phyloP scores from a whole-genome alignment of 2,113 vertebrate genomes.

The Microtus pennsylvanicus region DNA sequence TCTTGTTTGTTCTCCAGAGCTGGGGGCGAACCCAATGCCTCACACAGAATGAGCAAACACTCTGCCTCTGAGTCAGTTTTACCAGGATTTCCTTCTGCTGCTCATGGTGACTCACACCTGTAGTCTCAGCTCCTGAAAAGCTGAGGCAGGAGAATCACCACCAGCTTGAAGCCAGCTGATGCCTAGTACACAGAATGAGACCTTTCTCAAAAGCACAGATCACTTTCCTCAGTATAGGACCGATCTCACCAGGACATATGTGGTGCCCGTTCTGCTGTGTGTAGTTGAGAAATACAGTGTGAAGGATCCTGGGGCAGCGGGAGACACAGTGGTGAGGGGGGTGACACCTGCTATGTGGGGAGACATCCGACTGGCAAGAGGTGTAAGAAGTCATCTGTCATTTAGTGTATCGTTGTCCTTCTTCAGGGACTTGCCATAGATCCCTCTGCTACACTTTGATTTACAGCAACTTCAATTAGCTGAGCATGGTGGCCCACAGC shows the following conservation, averaged over 20 bases:
- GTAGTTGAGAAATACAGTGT: neutral
- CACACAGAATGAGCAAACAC: neutral
- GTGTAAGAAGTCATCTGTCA: neutral
- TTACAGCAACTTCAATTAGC: neutral
- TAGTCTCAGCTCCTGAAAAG: too few relatives aligned
- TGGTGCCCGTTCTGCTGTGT: neutral
- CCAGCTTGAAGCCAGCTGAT: too few relatives aligned
- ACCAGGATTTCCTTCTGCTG: neutral
- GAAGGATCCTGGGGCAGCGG: neutral
- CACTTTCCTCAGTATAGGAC: neutral
- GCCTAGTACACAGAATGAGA: neutral
- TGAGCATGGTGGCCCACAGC: neutral
- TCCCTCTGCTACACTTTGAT: conserved; percentile 34
- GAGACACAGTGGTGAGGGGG: neutral
- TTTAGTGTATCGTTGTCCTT: neutral
- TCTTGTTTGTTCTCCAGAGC: neutral
- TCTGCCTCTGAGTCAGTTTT: neutral
- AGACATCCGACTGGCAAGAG: neutral
- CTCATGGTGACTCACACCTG: neutral
- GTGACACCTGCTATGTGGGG: neutral
- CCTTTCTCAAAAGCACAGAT: neutral
- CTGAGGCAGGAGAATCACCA: neutral
- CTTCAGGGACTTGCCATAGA: neutral
- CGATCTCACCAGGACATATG: neutral
- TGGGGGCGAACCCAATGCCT: neutral